A percentile compares a stretch with the other conserved stretches of the same genome.
These are phyloP conservation scores for Papilio machaon DNA, from an alignment of 1,140 invertebrate genomes.

Conservation along the genomic window DNA sequence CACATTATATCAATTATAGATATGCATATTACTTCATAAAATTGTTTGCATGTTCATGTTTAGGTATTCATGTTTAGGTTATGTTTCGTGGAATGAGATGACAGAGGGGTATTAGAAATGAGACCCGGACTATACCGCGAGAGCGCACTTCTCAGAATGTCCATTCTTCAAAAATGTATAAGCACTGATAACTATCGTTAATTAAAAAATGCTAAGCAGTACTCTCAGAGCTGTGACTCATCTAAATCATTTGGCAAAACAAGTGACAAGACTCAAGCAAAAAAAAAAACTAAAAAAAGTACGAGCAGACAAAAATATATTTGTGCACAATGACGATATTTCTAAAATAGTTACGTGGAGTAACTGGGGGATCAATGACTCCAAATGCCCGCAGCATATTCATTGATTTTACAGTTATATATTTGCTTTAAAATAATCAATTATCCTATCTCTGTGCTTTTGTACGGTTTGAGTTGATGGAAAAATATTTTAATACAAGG, in stretches of 20 bases:
- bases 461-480: neutral
- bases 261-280: neutral
- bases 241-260: neutral
- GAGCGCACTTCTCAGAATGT: neutral
- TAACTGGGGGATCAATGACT: neutral
- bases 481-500: neutral
- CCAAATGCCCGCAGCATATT: neutral
- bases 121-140: neutral
- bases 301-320: slow-evolving; percentile 10
- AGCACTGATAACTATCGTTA: neutral
- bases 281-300: neutral
- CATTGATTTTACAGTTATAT: slow-evolving; percentile 1
- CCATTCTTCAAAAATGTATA: neutral
- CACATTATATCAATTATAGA: no score
- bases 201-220: neutral
- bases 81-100: neutral
- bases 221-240: neutral
- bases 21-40: no score
- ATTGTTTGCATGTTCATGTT: no score
- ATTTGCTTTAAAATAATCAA: neutral
- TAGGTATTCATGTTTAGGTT: neutral
- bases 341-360: neutral
- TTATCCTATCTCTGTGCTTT: neutral
- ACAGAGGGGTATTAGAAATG: neutral
- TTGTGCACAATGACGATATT: neutral